Evolutionary conservation across 2,797 vertebrate genomes (phyloP).

Genomic region (Hydrophis major): DNA sequence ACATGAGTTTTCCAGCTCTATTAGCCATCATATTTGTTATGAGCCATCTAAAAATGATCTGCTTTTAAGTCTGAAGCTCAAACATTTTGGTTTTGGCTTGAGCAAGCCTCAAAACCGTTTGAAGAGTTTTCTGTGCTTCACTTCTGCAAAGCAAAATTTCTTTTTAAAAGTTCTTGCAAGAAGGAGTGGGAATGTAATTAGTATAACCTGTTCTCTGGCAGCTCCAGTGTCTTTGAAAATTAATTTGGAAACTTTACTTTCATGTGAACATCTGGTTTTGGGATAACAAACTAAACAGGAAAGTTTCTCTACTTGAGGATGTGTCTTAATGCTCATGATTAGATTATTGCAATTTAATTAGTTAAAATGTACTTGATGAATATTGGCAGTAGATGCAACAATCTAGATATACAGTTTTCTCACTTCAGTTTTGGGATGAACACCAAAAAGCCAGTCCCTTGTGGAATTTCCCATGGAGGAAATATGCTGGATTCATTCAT

Average conservation of each 20-base stretch:
- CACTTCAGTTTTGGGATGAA: neutral
- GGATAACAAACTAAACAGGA: neutral
- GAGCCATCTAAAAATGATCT: constrained; percentile 33
- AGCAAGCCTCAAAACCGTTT: neutral
- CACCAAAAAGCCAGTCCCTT: neutral
- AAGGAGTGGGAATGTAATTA: neutral
- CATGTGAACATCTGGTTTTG: constrained; percentile 30
- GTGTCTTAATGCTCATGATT: constrained; percentile 12
- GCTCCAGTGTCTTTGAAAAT: neutral
- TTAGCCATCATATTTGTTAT: constrained; percentile 31
- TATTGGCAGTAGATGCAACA: neutral
- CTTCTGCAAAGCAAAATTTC: constrained; percentile 44
- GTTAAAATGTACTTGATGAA: neutral
- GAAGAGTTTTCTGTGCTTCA: constrained; percentile 12
- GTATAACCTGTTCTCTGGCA: neutral
- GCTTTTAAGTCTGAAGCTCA: constrained; percentile 33
- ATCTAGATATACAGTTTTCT: neutral
- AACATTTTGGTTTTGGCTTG: constrained; percentile 24
- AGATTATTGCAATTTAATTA: constrained; percentile 9
- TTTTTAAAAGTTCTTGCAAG: constrained; percentile 32
- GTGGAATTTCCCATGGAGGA: neutral
- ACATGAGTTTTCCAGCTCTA: constrained; percentile 52
- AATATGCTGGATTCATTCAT: neutral
- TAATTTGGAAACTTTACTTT: constrained; percentile 12
- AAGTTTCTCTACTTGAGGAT: rapidly evolving